Base-by-base conservation (phyloP, 2,888 invertebrate species). In the Drosophila peninsularis region DNA sequence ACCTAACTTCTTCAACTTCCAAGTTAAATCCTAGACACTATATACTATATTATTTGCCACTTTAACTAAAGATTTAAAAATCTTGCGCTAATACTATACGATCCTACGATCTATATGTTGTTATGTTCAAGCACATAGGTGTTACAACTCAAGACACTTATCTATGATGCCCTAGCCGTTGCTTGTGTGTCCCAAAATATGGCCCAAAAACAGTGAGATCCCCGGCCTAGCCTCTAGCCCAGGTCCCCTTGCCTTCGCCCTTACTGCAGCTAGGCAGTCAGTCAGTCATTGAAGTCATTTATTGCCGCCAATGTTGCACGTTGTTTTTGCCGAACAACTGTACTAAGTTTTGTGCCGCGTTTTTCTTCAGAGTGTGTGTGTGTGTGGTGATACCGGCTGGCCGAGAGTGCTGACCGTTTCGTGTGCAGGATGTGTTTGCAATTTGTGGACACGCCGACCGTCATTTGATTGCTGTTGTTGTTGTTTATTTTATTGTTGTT, bases 361-460 rank as follows among this genome's bases (percentile, higher is more conserved):
- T 69, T 63, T 55, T 34, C 21, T 34, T 45, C 37, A 55, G n/a
- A 1, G 30, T 10, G 5, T 45, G 27, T n/a, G 36, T 55, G 52
- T 50, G 21, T 61, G 47, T 75, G 55, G 65, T 76, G 72, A 73
- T 76, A 76, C 69, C 67, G 44, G 34, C 68, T 60, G 71, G 58
- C 45, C 68, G 47, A 42, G 32, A 53, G 47, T 49, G 44, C 49
- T 47, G 64, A 66, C 74, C 72, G 69, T 82, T 81, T 78, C 76
- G 80, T 87, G 88, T 81, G 80, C 87, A 88, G 89, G 89, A 89
- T 88, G 75, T 89, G 88, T 89, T 86, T 85, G 83, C 87, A 89
- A 89, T 88, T 89, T 89, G 88, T 85, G 89, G 88, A 89, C 87
- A 89, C 83, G 81, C 86, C 81, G 82, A 78, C 82, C 78, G 73